phyloP scores from a whole-genome alignment of 2,113 vertebrate genomes.

The Sitta europaea region DNA sequence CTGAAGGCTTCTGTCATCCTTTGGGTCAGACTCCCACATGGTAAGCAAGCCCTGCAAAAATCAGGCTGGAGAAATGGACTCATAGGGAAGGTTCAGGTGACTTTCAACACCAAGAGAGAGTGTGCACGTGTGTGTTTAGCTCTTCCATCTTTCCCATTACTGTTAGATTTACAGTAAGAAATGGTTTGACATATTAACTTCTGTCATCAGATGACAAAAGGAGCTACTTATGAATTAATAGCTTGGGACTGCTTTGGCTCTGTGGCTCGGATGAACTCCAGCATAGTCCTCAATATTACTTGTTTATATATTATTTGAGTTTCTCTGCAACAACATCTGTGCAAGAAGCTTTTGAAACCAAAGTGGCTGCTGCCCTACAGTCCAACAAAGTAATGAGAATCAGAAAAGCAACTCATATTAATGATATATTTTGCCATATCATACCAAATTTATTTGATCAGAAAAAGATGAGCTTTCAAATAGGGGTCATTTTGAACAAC shows the following conservation, averaged over 20 bases:
- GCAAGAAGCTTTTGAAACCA: background rate
- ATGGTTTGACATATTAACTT: background rate
- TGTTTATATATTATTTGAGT: background rate
- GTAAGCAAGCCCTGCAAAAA: background rate
- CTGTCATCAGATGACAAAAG: background rate
- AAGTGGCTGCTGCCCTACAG: background rate
- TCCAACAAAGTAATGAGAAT: background rate
- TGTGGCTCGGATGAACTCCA: background rate
- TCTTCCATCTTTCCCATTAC: background rate
- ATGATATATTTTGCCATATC: background rate
- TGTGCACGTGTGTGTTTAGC: background rate
- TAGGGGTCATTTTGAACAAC: background rate
- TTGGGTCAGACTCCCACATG: fast-evolving
- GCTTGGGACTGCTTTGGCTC: background rate
- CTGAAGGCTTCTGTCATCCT: background rate
- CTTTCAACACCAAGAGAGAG: background rate
- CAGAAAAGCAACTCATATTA: background rate
- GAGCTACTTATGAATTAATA: background rate
- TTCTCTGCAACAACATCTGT: background rate
- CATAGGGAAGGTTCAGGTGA: background rate
- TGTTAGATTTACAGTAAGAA: background rate
- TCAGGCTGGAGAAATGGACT: background rate
- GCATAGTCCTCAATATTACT: background rate
- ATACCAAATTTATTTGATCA: background rate
- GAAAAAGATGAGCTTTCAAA: background rate